These are phyloP conservation scores for Menura novaehollandiae DNA, from an alignment of 2,113 vertebrate species.

Conservation along the genomic window DNA sequence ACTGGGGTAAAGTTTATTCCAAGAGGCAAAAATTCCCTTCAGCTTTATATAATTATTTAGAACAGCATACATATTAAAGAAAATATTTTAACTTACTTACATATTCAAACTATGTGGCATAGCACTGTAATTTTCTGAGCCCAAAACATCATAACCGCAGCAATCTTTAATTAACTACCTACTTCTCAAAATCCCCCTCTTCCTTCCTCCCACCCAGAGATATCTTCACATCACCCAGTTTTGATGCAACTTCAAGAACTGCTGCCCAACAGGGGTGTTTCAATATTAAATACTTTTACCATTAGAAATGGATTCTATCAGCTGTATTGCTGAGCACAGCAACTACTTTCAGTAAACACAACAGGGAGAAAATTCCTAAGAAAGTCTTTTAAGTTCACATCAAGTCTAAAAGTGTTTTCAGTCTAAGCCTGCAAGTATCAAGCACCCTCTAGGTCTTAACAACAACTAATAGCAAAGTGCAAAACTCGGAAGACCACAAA, in stretches of 20 bases:
- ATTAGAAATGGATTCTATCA: not conserved
- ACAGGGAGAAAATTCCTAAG: not conserved
- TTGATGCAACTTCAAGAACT: not conserved
- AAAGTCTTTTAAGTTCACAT: not conserved
- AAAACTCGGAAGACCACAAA: not conserved
- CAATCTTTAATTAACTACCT: not conserved
- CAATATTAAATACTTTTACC: not conserved
- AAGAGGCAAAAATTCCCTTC: constrained; percentile 36
- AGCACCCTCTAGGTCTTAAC: not conserved
- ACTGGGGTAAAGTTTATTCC: constrained; percentile 33
- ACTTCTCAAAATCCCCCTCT: constrained; percentile 3
- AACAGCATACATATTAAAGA: not conserved
- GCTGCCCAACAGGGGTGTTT: not conserved
- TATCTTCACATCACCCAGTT: not conserved
- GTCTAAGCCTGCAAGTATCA: not conserved
- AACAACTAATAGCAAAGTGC: not conserved
- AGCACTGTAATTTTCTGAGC: not conserved
- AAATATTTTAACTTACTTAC: constrained; percentile 11
- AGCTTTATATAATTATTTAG: constrained; percentile 19
- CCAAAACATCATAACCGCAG: not conserved
- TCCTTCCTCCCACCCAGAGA: not conserved
- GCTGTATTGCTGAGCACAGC: not conserved
- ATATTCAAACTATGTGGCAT: not conserved
- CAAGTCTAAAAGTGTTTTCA: constrained; percentile 33
- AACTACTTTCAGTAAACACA: not conserved